These are phyloP conservation scores for Zaprionus obscuricornis DNA, from an alignment of 2,888 invertebrate genomes.

Conservation along the genomic window DNA sequence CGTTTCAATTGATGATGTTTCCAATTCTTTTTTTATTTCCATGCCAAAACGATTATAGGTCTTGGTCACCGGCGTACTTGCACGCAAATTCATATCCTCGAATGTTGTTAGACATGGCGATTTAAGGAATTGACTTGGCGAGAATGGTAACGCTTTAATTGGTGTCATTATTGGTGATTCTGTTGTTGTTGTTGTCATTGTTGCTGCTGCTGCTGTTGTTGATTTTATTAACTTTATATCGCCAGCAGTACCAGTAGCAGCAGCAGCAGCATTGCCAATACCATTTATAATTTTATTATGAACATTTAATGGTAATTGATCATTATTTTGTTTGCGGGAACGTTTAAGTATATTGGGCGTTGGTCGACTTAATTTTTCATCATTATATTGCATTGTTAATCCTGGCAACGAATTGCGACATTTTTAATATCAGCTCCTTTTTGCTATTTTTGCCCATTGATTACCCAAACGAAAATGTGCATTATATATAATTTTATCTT, in stretches of 20 bases:
- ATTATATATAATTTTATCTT: conserved; percentile 95
- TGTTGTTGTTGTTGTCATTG: too few species aligned
- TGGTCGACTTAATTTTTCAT: conserved; percentile 30
- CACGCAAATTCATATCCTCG: conserved; percentile 85
- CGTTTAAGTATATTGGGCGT: conserved; percentile 82
- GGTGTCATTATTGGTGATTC: conserved; percentile 86
- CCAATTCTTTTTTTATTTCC: conserved; percentile 79
- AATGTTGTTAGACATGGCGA: conserved; percentile 88
- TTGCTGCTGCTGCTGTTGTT: too few species aligned
- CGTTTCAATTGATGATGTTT: conserved; percentile 81
- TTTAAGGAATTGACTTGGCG: conserved; percentile 94
- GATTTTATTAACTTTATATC: conserved; percentile 54
- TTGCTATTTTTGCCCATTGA: conserved; percentile 99
- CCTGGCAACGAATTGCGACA: not conserved
- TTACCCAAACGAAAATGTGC: conserved; percentile 96
- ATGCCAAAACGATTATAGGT: conserved; percentile 72
- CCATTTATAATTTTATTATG: conserved; percentile 11
- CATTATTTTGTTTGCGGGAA: conserved; percentile 54
- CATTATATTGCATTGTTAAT: conserved; percentile 10
- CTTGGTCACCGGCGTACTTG: conserved; percentile 85
- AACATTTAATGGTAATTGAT: not conserved
- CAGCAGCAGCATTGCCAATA: not conserved
- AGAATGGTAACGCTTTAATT: conserved; percentile 94
- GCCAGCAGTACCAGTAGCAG: not conserved
- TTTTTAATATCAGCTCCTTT: conserved; percentile 83